These are phyloP conservation scores for Cephus rjabovi DNA, from an alignment of 2,888 invertebrate genomes.

Conservation along the genomic window DNA sequence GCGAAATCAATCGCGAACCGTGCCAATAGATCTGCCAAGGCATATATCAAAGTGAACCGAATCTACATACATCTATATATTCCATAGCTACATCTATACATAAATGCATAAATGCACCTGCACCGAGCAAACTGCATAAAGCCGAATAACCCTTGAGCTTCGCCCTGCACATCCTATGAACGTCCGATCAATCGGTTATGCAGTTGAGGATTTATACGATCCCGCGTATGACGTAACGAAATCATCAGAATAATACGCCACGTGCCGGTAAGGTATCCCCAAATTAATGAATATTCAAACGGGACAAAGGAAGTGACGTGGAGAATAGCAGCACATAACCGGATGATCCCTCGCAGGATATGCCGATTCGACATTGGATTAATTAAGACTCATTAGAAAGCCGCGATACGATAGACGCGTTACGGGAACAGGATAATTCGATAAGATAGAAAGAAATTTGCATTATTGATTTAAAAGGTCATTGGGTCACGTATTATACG, in stretches of 20 bases:
- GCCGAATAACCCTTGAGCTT: neutral
- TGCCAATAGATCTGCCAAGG: neutral
- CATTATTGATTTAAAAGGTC: neutral
- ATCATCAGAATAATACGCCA: neutral
- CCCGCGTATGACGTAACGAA: neutral
- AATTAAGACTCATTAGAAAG: neutral
- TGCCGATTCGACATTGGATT: neutral
- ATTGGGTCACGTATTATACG: neutral
- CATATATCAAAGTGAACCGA: neutral
- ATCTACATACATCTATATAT: neutral
- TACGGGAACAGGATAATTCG: neutral
- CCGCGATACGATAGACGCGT: neutral
- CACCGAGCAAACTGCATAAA: constrained; percentile 12
- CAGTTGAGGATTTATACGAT: neutral
- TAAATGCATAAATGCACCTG: constrained; percentile 15
- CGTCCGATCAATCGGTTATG: neutral
- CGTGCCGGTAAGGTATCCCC: neutral
- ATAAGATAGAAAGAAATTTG: neutral
- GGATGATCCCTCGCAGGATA: neutral
- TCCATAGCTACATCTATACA: neutral
- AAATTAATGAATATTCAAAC: neutral
- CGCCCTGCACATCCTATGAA: neutral
- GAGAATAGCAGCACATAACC: neutral
- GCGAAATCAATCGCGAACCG: constrained; percentile 41
- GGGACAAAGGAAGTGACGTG: neutral